phyloP scores from a whole-genome alignment of 2,113 vertebrate genomes.

The Clarias macrocephalus region DNA sequence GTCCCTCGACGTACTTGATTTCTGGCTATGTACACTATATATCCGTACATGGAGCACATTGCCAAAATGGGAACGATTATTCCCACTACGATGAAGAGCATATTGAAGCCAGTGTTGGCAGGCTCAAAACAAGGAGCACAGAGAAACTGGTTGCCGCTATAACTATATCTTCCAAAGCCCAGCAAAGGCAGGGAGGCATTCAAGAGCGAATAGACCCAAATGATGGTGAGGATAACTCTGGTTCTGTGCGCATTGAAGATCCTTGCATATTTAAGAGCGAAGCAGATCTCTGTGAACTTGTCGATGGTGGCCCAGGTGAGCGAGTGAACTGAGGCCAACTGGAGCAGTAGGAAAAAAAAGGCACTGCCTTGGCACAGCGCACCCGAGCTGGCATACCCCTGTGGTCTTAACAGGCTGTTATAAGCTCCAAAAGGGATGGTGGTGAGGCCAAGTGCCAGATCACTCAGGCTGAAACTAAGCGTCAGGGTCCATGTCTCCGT shows the following conservation, averaged over 20 bases:
- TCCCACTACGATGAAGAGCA: conserved; percentile 59
- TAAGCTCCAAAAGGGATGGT: conserved; percentile 61
- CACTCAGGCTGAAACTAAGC: conserved; percentile 68
- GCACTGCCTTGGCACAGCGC: conserved; percentile 66
- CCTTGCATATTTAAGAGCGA: conserved; percentile 67
- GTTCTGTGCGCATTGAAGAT: conserved; percentile 64
- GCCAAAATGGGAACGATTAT: conserved; percentile 61
- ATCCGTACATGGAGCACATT: conserved; percentile 67
- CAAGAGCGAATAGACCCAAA: conserved; percentile 67
- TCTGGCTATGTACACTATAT: conserved; percentile 68
- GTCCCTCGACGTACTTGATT: conserved; percentile 73
- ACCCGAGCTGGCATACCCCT: conserved; percentile 40
- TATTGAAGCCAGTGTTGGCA: conserved; percentile 56
- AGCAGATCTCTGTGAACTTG: conserved; percentile 73
- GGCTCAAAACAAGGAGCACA: conserved; percentile 64
- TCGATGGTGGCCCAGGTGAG: conserved; percentile 67
- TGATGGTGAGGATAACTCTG: conserved; percentile 49
- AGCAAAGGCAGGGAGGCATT: conserved; percentile 66
- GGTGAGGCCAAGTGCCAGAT: conserved; percentile 70
- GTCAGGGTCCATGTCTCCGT: conserved; percentile 64
- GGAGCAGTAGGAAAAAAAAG: conserved; percentile 70
- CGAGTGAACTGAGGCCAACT: conserved; percentile 70
- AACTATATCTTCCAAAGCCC: conserved; percentile 70
- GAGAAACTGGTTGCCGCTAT: conserved; percentile 63
- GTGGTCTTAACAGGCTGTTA: conserved; percentile 59